Conservation (phyloP, 2,113 vertebrate species). For the Connochaetes taurinus region DNA sequence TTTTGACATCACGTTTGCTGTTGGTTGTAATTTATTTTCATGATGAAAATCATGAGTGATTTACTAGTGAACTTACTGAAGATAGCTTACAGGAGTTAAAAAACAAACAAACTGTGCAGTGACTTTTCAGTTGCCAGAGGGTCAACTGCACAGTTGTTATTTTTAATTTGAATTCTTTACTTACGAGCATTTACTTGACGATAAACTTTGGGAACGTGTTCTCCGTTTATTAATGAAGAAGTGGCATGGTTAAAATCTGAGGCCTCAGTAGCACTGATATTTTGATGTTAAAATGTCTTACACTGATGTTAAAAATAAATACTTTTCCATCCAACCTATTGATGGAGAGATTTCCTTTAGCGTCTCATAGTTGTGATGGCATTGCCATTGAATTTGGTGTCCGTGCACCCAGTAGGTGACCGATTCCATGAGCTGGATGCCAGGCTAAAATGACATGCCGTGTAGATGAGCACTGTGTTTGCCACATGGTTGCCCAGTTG, state of each 20-base stretch:
- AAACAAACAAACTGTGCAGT: background rate
- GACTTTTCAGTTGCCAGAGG: background rate
- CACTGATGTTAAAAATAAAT: background rate
- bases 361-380: background rate
- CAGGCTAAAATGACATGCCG: background rate
- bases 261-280: background rate
- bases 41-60: background rate
- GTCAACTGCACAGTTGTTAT: background rate
- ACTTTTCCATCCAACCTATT: background rate
- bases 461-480: background rate
- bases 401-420: fast-evolving
- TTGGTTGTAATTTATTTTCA: conserved; percentile 39
- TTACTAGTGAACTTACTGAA: background rate
- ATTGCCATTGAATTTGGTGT: background rate
- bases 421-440: background rate
- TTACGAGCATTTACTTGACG: background rate
- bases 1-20: background rate
- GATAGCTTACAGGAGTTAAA: background rate
- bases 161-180: background rate
- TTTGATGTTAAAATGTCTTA: background rate
- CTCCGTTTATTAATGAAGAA: background rate
- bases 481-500: background rate
- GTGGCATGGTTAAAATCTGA: background rate
- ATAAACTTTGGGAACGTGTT: background rate
- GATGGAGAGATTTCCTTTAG: background rate